Conservation (phyloP, 1,140 invertebrate genomes). For the Callitettix versicolor region DNA sequence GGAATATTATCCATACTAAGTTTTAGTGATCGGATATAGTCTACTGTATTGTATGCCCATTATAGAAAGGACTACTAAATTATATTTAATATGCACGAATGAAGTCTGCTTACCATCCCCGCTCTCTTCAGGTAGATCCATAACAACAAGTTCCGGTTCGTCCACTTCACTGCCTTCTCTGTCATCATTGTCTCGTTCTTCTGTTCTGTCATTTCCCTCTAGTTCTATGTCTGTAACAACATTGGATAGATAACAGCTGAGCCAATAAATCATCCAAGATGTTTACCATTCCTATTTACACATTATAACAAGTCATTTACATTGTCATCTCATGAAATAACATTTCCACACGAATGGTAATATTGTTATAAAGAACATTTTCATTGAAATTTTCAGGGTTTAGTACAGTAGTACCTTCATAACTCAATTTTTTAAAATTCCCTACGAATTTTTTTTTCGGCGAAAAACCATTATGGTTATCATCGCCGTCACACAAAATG, state of each 20-base stretch:
- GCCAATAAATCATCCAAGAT: not conserved
- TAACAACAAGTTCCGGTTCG: conserved; percentile 16
- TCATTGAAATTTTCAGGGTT: too few relatives aligned
- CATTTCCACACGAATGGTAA: not conserved
- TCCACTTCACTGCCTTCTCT: conserved; percentile 13
- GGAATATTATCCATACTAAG: not conserved
- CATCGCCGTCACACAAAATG: too few relatives aligned
- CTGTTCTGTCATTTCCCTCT: not conserved
- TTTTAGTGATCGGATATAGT: not conserved
- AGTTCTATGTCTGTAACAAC: not conserved
- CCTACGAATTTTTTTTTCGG: too few relatives aligned
- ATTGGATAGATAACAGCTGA: not conserved
- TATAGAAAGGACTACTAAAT: not conserved
- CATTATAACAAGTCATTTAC: not conserved
- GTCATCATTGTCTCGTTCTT: not conserved
- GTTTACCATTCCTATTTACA: not conserved
- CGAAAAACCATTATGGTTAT: too few relatives aligned
- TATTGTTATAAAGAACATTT: not conserved
- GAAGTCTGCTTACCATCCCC: conserved; percentile 7
- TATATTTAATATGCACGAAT: not conserved
- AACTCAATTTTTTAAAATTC: too few relatives aligned
- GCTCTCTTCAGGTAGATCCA: conserved; percentile 14
- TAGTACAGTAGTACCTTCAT: too few relatives aligned
- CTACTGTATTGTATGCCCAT: not conserved
- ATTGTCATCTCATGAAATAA: not conserved